Base-by-base conservation (phyloP, 35 echinoderm and acorn worm genomes). In the Strongylocentrotus purpuratus region DNA sequence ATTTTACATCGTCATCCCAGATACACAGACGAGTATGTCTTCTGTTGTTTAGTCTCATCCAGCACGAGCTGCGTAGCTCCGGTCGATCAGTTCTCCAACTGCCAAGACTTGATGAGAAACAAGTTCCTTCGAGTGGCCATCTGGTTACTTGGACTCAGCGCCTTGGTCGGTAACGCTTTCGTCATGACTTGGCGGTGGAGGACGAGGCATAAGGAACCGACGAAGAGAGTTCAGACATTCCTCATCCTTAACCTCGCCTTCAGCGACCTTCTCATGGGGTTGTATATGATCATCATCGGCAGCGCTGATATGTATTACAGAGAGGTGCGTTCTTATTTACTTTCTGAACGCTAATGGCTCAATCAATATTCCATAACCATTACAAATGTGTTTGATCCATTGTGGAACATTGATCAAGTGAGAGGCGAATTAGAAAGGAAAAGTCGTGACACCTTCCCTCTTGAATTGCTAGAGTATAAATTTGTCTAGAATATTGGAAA, bases 261-360 rank as follows among this genome's bases (percentile, higher is more conserved):
- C 25, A 96, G 97, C 2, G 98, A 99, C 70, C 95, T 97, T 61
- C 47, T 97, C 35, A 97, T 99, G 98, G 98, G 98, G 18, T 33
- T 97, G n/a, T 99, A 99, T 47, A 97, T 99, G 97, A 96, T 99
- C 25, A 97, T 97, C 28, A 99, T 99, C 33, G 98, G 97, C 22
- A 95, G 94, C 14, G 98, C 97, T 48, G 98, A 99, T 86, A 70
- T 98, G 71, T 96, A 98, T 32, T 99, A 98, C 61, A 85, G 98
- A 31, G 46, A 93, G 91, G 91, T 93, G 48, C 7, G 92, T 28
- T 78, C 17, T 28, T 18, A 70, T 70, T 2, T 78, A 78, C 7
- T 0, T n/a, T 6, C n/a, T n/a, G 25, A 78, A 55, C 50, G 50
- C 65, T 78, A 4, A 7, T n/a, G 20, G 18, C 4, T 78, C 65